Base-by-base conservation (phyloP, 2,888 invertebrate species). In the Piscicola geometra region DNA sequence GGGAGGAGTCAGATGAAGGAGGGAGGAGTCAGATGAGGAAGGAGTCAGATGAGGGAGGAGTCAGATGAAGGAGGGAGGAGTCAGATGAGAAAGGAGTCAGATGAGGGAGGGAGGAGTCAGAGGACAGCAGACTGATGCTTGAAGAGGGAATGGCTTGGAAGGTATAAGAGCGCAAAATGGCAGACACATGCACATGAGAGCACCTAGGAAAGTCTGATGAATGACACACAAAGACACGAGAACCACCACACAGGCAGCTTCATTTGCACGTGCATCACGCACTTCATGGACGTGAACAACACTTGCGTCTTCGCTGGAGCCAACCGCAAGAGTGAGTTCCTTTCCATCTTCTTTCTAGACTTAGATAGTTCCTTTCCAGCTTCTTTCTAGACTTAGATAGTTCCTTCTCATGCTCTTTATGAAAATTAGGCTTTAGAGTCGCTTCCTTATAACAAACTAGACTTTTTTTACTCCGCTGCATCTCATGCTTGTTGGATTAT, bases 71-170 rank as follows among this genome's bases (percentile, higher is more conserved):
- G 25, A 25, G 21, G n/a, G 28, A 21, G 30, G 0, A 32, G 30
- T 32, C 25, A n/a, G 50, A 41, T 32, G 12, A 41, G 30, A 32
- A 75, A 32, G 50, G 21, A 35, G 33, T 15, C 30, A 50, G 35
- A 12, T n/a, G 12, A 28, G 35, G 28, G 52, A 52, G 41, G n/a
- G 71, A 71, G 71, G 52, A 67, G 52, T 52, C 66, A 35, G 30
- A 25, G 52, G 76, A 72, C 21, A 47, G 35, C 25, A 68, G 68
- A 36, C 50, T 69, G 52, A 75, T 75, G 32, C 50, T 18, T 15
- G 33, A 36, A 36, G 47, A 66, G 47, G n/a, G 35, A 66, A 1
- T 28, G 66, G 66, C 64, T 28, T n/a, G 25, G 30, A 18, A 71
- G 41, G 41, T 21, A 9, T 12, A 35, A 33, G 35, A 67, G 33